A percentile compares a stretch with the other conserved stretches of the same genome.
Evolutionary conservation across 2,113 vertebrate species (phyloP).

Genomic region (Rhabdornis inornatus): DNA sequence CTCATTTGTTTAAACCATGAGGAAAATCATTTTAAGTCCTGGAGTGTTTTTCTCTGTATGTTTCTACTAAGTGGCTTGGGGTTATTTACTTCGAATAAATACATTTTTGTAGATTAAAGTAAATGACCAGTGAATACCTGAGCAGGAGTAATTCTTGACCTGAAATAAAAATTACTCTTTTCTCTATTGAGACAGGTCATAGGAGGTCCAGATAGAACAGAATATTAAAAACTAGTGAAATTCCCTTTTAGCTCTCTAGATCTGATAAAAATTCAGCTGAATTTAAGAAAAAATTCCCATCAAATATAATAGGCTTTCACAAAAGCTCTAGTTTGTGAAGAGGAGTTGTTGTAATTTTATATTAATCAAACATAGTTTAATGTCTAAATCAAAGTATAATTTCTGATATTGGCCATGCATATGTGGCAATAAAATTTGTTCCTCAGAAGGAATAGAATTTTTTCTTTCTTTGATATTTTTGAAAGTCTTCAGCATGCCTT

Average conservation of each 20-base stretch:
- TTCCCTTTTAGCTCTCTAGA: neutral
- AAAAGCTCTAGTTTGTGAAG: neutral
- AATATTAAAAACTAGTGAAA: neutral
- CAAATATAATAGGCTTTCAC: neutral
- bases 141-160: neutral
- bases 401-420: neutral
- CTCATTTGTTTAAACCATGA: neutral
- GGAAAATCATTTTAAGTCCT: neutral
- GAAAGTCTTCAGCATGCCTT: neutral
- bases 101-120: neutral
- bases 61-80: neutral
- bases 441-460: neutral
- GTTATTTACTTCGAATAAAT: neutral
- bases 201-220: neutral
- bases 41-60: neutral
- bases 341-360: neutral
- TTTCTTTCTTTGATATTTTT: neutral
- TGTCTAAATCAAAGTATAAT: neutral
- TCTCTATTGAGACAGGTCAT: neutral
- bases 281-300: neutral
- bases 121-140: neutral
- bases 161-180: neutral
- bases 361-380: neutral
- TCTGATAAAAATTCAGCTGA: neutral
- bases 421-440: neutral